phyloP scores from a whole-genome alignment of 2,113 vertebrate genomes.

The Alaudala cheleensis region DNA sequence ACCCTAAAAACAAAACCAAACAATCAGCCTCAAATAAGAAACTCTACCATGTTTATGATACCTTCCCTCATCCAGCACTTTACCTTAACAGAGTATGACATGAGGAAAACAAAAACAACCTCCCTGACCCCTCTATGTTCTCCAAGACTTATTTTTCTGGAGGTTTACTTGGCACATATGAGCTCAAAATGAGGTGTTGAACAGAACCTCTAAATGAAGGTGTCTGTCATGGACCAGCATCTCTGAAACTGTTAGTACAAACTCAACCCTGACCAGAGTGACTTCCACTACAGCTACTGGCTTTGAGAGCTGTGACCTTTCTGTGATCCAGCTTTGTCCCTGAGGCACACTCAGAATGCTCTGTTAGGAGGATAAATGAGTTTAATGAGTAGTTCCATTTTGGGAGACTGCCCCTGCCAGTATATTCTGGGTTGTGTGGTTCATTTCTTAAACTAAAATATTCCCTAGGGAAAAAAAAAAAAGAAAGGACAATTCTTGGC shows the following conservation, averaged over 20 bases:
- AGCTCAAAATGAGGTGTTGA: neutral
- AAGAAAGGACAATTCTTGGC: slow-evolving; percentile 10
- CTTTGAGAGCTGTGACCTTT: neutral
- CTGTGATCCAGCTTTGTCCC: neutral
- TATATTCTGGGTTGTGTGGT: slow-evolving; percentile 32
- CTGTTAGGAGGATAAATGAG: slow-evolving; percentile 20
- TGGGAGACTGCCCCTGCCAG: neutral
- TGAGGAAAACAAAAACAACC: neutral
- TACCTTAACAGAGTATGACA: neutral
- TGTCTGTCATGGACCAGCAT: neutral
- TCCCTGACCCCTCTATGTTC: neutral
- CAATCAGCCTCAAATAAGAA: neutral
- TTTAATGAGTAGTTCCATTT: slow-evolving; percentile 61
- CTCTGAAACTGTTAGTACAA: neutral
- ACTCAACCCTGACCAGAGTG: neutral
- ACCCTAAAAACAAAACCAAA: neutral
- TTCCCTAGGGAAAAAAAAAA: neutral
- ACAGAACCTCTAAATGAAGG: neutral
- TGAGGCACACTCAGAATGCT: neutral
- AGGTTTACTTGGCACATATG: neutral
- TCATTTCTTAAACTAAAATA: slow-evolving; percentile 14
- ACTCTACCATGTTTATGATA: neutral
- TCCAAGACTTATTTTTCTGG: neutral
- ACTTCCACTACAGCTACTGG: neutral
- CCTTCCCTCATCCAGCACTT: neutral